Base-by-base conservation (phyloP, 1,140 invertebrate genomes). In the Xylocopa sonorina region DNA sequence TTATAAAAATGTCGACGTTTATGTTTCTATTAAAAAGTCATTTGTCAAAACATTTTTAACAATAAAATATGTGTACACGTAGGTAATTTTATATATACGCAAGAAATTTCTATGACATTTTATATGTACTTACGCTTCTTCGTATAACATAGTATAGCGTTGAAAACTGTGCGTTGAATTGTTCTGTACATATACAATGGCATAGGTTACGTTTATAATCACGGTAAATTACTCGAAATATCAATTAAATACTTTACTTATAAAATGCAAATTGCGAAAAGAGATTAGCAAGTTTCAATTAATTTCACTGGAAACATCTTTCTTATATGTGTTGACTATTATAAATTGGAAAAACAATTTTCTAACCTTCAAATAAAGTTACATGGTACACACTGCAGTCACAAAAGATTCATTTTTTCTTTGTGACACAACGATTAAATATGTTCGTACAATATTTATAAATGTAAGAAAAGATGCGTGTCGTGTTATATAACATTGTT, bases 401-500 rank as follows among this genome's bases (percentile, higher is more conserved):
- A 24, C 16, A 5, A 21, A 27, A 41, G 16, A 69, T 55, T 66
- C 46, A 43, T 32, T 75, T 48, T n/a, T 53, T 78, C 55, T 71
- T 34, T 50, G 2, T 24, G 18, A 16, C 4, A 5, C 32, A 32
- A 51, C n/a, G 2, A 29, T 78, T 41, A 60, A 16, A 69, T 77
- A 57, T 32, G 27, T 66, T 67, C 46, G 16, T 71, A 29, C 5
- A 73, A 50, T 43, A 48, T 27, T n/a, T 41, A 62, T 21, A 46
- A 21, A 63, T 7, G 7, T n/a, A 14, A 10, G 16, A n/a, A 50
- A 32, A 48, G 1, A 78, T 34, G 18, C 24, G 4, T 16, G 41
- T 43, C 16, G 14, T 41, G 32, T 43, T 27, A 27, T 29, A 34
- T 66, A 48, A 66, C 2, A 34, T 29, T 72, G 53, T 46, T n/a